Percentiles rank a stretch among this genome's conserved stretches.
Conservation (phyloP, 2,888 invertebrate species). For the Eristalinus sepulchralis region DNA sequence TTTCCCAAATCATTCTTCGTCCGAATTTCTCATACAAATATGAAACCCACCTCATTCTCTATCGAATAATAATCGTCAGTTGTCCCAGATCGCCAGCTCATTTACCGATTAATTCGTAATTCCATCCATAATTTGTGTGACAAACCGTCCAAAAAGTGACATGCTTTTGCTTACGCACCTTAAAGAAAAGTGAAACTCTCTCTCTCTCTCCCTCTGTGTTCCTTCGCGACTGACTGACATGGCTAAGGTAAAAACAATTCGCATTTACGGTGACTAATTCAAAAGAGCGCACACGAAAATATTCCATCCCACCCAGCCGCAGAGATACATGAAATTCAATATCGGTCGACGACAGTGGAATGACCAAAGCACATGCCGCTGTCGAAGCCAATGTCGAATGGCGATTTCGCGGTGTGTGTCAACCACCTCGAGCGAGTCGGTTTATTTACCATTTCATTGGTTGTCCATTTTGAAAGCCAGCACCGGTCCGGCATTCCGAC, state of each 20-base stretch:
- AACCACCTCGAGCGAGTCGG: slow-evolving; percentile 50
- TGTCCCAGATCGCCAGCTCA: not conserved
- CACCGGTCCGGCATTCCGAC: slow-evolving; percentile 62
- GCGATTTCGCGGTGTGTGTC: slow-evolving; percentile 50
- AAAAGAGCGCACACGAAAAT: not conserved
- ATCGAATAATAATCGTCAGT: not conserved
- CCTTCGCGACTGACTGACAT: not conserved
- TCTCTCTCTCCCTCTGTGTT: not conserved
- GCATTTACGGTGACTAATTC: slow-evolving; percentile 52
- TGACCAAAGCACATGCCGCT: not conserved
- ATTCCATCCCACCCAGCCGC: not conserved
- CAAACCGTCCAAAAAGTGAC: not conserved
- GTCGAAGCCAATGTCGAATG: too few species aligned
- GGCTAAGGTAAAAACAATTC: slow-evolving; percentile 25
- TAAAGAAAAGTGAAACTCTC: slow-evolving; percentile 66
- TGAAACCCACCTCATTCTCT: not conserved
- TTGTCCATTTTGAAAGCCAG: slow-evolving; percentile 57
- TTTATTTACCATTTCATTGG: slow-evolving; percentile 56
- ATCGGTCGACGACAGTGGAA: not conserved
- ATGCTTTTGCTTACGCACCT: slow-evolving; percentile 49
- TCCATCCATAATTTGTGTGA: not conserved
- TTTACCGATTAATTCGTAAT: not conserved
- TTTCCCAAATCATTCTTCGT: not conserved
- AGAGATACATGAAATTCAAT: slow-evolving; percentile 8
- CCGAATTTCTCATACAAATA: not conserved